phyloP scores from a whole-genome alignment of 2,888 invertebrate genomes.

The Meghimatium bilineatum region DNA sequence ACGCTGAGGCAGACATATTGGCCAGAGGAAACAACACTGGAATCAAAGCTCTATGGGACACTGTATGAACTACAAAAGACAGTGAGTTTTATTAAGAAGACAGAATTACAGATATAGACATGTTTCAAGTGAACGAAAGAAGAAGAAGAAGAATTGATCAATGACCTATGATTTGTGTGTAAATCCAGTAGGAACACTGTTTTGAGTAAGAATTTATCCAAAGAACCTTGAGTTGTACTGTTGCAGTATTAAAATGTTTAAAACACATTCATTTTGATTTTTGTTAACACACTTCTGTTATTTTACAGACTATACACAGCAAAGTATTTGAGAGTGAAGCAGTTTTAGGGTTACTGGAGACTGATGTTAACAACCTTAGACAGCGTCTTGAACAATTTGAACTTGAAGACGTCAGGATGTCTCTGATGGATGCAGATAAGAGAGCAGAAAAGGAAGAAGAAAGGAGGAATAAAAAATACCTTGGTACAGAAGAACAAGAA shows the following conservation, averaged over 20 bases:
- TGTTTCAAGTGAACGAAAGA: too few relatives aligned
- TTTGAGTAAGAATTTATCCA: too few relatives aligned
- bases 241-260: neutral
- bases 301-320: slow-evolving; percentile 44
- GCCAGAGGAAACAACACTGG: too few relatives aligned
- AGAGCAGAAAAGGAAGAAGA: neutral
- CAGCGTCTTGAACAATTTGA: slow-evolving; percentile 20
- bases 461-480: neutral
- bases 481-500: slow-evolving; percentile 17
- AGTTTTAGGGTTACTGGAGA: slow-evolving; percentile 42
- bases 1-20: too few relatives aligned
- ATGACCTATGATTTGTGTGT: too few relatives aligned
- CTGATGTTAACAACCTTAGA: slow-evolving; percentile 40
- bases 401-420: slow-evolving; percentile 22
- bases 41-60: too few relatives aligned
- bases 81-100: too few relatives aligned
- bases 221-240: too few relatives aligned
- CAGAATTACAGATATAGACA: too few relatives aligned
- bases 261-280: neutral
- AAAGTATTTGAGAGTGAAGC: slow-evolving; percentile 48
- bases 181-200: too few relatives aligned
- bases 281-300: neutral
- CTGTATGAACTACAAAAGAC: too few relatives aligned
- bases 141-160: too few relatives aligned
- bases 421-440: slow-evolving; percentile 14